A percentile compares a stretch with the other conserved stretches of the same genome.
phyloP scores from a whole-genome alignment of 2,888 invertebrate species.

The Pediacus dermestoides region DNA sequence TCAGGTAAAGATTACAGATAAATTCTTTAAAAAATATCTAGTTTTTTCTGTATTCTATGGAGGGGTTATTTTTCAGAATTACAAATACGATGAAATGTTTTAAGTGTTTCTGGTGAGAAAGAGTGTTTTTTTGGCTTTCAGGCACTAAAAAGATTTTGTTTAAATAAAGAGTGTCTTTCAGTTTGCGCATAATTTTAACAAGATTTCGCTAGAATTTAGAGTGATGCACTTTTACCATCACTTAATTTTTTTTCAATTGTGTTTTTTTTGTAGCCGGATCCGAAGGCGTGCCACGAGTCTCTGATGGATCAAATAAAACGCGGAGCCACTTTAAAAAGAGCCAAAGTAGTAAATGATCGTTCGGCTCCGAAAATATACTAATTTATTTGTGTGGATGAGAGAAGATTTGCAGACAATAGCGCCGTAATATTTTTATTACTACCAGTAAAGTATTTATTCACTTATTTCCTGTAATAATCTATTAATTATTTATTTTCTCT shows the following conservation, averaged over 20 bases:
- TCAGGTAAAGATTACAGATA: conserved; percentile 57
- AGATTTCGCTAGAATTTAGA: too few relatives aligned
- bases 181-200: too few relatives aligned
- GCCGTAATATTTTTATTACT: neutral
- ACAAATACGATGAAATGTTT: conserved; percentile 7
- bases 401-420: conserved; percentile 9
- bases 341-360: conserved; percentile 74
- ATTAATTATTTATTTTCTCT: too few relatives aligned
- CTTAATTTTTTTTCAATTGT: conserved; percentile 1
- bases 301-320: conserved; percentile 92
- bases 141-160: too few relatives aligned
- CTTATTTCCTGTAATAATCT: too few relatives aligned
- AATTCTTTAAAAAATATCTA: conserved; percentile 2
- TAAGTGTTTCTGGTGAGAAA: conserved; percentile 1
- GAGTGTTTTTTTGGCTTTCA: too few relatives aligned
- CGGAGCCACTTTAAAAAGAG: conserved; percentile 77
- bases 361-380: conserved; percentile 85
- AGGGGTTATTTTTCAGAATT: too few relatives aligned
- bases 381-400: too few relatives aligned
- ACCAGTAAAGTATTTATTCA: too few relatives aligned
- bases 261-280: conserved; percentile 62
- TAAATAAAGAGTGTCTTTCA: too few relatives aligned
- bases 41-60: too few relatives aligned
- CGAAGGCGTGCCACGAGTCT: conserved; percentile 76
- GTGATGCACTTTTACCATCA: neutral